Evolutionary conservation across 2,113 vertebrate genomes (phyloP).

Genomic region (Lagopus leucura): DNA sequence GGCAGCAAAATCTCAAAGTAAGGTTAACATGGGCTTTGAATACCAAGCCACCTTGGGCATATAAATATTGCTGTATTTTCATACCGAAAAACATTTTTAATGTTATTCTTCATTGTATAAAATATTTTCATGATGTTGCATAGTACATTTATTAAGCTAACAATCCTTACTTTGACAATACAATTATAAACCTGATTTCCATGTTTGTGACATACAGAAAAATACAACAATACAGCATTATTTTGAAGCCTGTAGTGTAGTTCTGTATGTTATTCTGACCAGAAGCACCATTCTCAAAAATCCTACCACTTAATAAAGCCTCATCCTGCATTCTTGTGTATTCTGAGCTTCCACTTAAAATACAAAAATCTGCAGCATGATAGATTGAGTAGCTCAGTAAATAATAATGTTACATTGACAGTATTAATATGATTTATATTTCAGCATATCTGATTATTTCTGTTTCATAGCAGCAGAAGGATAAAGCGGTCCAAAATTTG

Average conservation of each 20-base stretch:
- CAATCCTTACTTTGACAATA: neutral
- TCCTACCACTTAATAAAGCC: neutral
- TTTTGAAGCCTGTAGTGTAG: neutral
- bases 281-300: neutral
- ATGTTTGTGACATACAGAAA: neutral
- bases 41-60: slow-evolving; percentile 2
- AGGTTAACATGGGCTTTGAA: neutral
- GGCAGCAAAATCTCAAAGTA: slow-evolving; percentile 15
- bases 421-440: neutral
- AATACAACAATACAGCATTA: neutral
- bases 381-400: neutral
- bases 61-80: neutral
- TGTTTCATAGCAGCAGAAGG: neutral
- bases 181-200: neutral
- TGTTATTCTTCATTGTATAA: neutral
- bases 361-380: neutral
- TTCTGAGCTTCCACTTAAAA: neutral
- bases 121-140: neutral
- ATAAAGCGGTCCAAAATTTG: slow-evolving; percentile 9
- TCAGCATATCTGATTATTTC: neutral
- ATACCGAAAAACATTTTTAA: neutral
- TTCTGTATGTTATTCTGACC: neutral
- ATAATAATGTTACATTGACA: neutral
- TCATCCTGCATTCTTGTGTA: neutral
- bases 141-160: neutral